phyloP scores from a whole-genome alignment of 2,888 invertebrate species.

The Melinopterus prodromus region DNA sequence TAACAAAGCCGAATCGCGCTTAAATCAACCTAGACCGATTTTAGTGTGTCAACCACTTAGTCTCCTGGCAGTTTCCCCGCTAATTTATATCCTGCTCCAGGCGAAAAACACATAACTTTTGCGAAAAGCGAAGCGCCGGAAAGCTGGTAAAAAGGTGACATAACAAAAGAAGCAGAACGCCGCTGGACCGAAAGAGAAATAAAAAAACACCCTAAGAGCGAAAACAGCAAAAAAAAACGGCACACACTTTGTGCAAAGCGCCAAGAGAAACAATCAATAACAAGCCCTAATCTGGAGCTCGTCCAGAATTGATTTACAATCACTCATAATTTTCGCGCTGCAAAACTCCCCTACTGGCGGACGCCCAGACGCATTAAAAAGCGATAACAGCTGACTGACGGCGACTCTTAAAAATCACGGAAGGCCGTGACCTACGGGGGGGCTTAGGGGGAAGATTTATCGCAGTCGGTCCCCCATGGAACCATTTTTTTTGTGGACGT shows the following conservation, averaged over 20 bases:
- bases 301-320: constrained; percentile 31
- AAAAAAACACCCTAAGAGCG: constrained; percentile 12
- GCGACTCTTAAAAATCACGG: background rate
- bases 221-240: constrained; percentile 6
- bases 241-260: constrained; percentile 10
- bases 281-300: constrained; percentile 17
- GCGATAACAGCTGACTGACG: constrained; percentile 18
- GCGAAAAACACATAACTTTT: background rate
- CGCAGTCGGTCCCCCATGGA: background rate
- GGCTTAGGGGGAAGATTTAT: background rate
- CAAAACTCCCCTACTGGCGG: background rate
- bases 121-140: background rate
- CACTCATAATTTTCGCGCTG: constrained; percentile 27
- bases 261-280: constrained; percentile 30
- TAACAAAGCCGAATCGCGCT: background rate
- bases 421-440: background rate
- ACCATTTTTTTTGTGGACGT: background rate
- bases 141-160: background rate
- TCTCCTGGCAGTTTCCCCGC: background rate
- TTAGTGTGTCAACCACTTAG: background rate
- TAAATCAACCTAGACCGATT: constrained; percentile 4
- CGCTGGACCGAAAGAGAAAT: background rate
- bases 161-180: constrained; percentile 9
- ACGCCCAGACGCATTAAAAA: constrained; percentile 14
- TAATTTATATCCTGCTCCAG: background rate